Evolutionary conservation across 2,888 invertebrate genomes (phyloP), one percentile per base, ranked within the genome.

Genomic region (Caenorhabditis sp.): DNA sequence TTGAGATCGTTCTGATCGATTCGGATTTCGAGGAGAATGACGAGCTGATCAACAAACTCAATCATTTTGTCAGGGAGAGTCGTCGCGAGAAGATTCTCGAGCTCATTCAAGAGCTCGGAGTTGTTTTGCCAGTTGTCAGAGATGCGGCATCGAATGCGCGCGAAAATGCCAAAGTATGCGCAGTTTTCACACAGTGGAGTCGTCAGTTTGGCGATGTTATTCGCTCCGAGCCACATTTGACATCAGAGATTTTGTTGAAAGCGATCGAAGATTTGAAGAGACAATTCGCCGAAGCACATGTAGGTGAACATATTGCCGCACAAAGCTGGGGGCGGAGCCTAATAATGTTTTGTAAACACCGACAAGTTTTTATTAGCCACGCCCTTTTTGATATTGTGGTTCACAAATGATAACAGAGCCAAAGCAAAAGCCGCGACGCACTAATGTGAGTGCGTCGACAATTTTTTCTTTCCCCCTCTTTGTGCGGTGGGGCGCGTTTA

Each of bases 101-200:
- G 21, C 59, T 79, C 55, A 65, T 62, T 1, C 58, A 61, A 3
- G 78, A 81, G 51, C 50, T 84, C 49, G 84, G 84, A 58, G 63
- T 73, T 3, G 67, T 84, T 50, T 61, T 83, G 49, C 83, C 84
- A 8, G 66, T 83, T 4, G 62, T 84, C 6, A 63, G 77, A n/a
- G 84, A 84, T 31, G 78, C 82, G n/a, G 79, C 81, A 0, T 31
- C 68, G 43, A 80, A 81, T 53, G 84, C 83, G 6, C 53, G 81
- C 23, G 83, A 84, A 24, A 81, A 79, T 55, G 77, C 81, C 23
- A 71, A 77, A 59, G 81, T 80, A 5, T 83, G 83, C 62, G 66
- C 66, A 49, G 80, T 84, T 10, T 84, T 84, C 65, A 83, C 80
- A 1, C 83, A 85, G 23, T 84, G 84, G 84, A 79, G 78, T 31